Evolutionary conservation across 2,888 invertebrate species (phyloP), one percentile per base, ranked within the genome.

Genomic region (Leistus spinibarbis): DNA sequence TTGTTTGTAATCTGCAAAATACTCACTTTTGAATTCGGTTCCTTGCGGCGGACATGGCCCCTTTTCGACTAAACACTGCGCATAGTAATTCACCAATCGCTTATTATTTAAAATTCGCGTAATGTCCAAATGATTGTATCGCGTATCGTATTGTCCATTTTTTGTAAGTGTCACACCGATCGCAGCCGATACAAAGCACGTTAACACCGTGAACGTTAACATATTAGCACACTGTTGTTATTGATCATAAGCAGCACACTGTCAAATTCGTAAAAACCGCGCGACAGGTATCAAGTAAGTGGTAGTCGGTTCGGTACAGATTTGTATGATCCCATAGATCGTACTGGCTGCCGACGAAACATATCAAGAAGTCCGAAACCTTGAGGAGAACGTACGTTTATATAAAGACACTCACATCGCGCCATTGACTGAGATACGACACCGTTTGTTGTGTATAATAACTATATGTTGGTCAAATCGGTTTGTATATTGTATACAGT

Each of bases 11-110:
- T 40, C 10, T 40, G 10, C 5, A 40, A 13, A 17, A 19, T 24
- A 91, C 92, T 92, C 85, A 93, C 93, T 88, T 88, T 90, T 92
- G 73, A 93, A 85, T 76, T 90, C 91, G 80, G 89, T 88, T 78
- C 92, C 93, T 86, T 93, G 92, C 1, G 92, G 91, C 54, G 92
- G 89, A 83, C 93, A 93, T 67, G 92, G 89, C 79, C 90, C 91
- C 78, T 88, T 87, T 78, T 88, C 89, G 76, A 92, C 86, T 68
- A 93, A 85, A 83, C 93, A 93, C 76, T 90, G 90, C 79, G 91
- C 90, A 85, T 93, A 93, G 81, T 91, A 90, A 78, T 88, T 90
- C 67, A 93, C 89, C 79, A 93, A 85, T 80, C 92, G 87, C 79
- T 91, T 90, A 82, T 90, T 93, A 66, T 88, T 88, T 80, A 93